Evolutionary conservation across 2,113 vertebrate genomes (phyloP), one percentile per base, ranked within the genome.

Genomic region (Girardinichthys multiradiatus): DNA sequence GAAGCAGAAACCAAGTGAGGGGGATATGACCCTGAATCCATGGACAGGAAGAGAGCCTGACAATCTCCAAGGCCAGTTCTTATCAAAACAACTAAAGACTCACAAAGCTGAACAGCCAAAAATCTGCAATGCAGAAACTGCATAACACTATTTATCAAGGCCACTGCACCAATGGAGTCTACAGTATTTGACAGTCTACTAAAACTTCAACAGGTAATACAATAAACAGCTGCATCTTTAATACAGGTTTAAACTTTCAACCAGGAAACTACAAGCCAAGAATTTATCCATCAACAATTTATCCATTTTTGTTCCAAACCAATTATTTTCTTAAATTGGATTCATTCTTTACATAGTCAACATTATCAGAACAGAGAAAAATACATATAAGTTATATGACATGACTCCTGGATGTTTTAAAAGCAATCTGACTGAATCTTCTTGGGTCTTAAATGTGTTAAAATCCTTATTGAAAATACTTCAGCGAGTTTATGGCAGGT

Each of bases 81-180:
- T 58, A 74, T 73, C 65, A 66, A 54, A 67, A 70, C 29, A 4
- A 73, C 27, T 66, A 35, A 58, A 79, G 54, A 31, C 59, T 71
- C 30, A 54, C 67, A 58, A 59, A 67, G 54, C 51, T 70, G 29
- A 12, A 48, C n/a, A 31, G 54, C 27, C 33, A 64, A 27, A 13
- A 60, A 48, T 73, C 68, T 72, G 71, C 54, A 65, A 26, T 45
- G 61, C 64, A 70, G 82, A n/a, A 67, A 51, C 66, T 19, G 76
- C 33, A 57, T 39, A 29, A 12, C 19, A 48, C 13, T 17, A 2
- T 67, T 63, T 11, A 67, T 83, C 71, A 62, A 83, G 74, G 74
- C 39, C 72, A 48, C 4, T 60, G 45, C 30, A 9, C 15, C 66
- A 77, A 29, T 0, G 2, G 61, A 27, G 9, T 62, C 29, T 5